These are phyloP conservation scores for Oscheius onirici DNA, from an alignment of 2,888 invertebrate genomes.

Conservation along the genomic window DNA sequence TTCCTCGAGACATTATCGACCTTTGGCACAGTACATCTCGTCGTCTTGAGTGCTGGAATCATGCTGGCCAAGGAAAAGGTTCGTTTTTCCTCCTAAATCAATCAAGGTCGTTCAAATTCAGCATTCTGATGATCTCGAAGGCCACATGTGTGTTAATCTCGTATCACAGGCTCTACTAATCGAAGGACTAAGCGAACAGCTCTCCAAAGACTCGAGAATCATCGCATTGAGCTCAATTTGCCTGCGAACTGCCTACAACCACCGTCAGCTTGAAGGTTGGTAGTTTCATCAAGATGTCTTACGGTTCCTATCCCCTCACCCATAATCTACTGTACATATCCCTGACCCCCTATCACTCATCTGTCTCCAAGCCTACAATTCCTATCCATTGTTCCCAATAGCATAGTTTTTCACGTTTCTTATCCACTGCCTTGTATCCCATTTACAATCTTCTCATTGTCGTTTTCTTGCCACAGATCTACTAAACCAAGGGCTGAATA, in stretches of 20 bases:
- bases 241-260: conserved; percentile 17
- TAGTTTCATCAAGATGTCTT: too few relatives aligned
- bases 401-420: too few relatives aligned
- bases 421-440: too few relatives aligned
- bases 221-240: conserved; percentile 26
- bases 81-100: background rate
- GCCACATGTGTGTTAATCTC: conserved; percentile 31
- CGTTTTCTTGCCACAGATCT: too few relatives aligned
- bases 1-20: background rate
- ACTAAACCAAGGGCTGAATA: too few relatives aligned
- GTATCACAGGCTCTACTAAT: conserved; percentile 29
- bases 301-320: too few relatives aligned
- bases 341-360: too few relatives aligned
- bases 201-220: conserved; percentile 16
- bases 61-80: conserved; percentile 32
- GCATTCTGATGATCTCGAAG: conserved; percentile 26
- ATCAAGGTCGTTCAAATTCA: background rate
- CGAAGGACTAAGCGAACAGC: background rate
- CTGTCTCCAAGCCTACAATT: too few relatives aligned
- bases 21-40: conserved; percentile 14
- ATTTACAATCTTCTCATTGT: too few relatives aligned
- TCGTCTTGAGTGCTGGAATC: conserved; percentile 27
- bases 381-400: too few relatives aligned
- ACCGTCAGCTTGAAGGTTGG: background rate
- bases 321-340: too few relatives aligned